phyloP scores from a whole-genome alignment of 2,113 vertebrate genomes.

The Potamarius usumacintae region DNA sequence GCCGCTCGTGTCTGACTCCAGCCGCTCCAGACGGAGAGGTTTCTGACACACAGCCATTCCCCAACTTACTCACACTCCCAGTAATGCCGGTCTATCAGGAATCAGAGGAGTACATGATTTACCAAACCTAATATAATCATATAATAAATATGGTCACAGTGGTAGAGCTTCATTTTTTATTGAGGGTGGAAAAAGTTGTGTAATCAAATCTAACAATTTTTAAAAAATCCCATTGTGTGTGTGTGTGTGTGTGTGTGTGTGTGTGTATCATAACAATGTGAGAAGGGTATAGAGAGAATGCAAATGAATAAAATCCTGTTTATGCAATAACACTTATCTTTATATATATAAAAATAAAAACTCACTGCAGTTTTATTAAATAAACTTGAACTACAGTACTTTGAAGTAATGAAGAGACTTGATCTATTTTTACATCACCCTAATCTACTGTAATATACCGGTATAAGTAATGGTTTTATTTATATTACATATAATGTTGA shows the following conservation, averaged over 20 bases:
- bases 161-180: neutral
- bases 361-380: neutral
- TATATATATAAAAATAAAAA: neutral
- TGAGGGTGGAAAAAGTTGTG: neutral
- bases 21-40: slow-evolving; percentile 30
- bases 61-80: slow-evolving; percentile 2
- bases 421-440: neutral
- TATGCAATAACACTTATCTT: neutral
- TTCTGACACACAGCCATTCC: slow-evolving; percentile 33
- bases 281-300: neutral
- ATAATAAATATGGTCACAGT: neutral
- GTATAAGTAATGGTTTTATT: neutral
- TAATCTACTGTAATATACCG: neutral
- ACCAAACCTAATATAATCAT: neutral
- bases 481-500: neutral
- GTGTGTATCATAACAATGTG: neutral
- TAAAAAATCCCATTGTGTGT: too few relatives aligned
- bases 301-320: neutral
- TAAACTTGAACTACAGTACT: neutral
- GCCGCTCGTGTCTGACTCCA: slow-evolving; percentile 49
- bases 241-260: too few relatives aligned
- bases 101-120: neutral
- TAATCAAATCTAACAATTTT: neutral
- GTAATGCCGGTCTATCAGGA: slow-evolving; percentile 15
- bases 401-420: neutral